Conservation (phyloP, 2,888 invertebrate genomes). For the Lepidocyrtoides sp. region DNA sequence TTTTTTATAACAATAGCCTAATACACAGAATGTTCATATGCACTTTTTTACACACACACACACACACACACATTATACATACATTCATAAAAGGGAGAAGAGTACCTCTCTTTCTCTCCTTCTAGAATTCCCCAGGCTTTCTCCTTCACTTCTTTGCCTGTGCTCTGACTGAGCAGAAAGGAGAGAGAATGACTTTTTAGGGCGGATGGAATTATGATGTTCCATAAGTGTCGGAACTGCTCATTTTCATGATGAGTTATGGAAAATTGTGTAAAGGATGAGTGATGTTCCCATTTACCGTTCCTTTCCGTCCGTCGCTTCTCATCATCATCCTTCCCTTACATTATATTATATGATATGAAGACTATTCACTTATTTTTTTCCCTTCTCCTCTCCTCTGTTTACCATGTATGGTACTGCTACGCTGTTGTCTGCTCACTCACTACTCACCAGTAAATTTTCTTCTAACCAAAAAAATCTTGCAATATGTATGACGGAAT, state of each 20-base stretch:
- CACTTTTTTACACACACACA: too few species aligned
- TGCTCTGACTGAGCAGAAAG: conserved; percentile 36
- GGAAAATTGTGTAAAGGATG: conserved; percentile 82
- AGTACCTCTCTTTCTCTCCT: conserved; percentile 50
- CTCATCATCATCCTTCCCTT: conserved; percentile 78
- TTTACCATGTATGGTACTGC: conserved; percentile 4
- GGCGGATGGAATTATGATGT: conserved; percentile 80
- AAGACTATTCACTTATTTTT: conserved; percentile 48
- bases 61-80: conserved; percentile 41
- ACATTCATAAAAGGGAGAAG: conserved; percentile 56
- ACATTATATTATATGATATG: conserved; percentile 63
- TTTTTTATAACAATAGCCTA: conserved; percentile 72
- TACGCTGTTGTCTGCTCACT: conserved; percentile 37
- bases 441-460: conserved; percentile 57
- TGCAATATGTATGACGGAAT: conserved; percentile 64
- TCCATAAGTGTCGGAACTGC: conserved; percentile 84
- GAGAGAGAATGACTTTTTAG: conserved; percentile 77
- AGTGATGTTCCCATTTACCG: conserved; percentile 82
- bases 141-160: conserved; percentile 65
- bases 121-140: conserved; percentile 72
- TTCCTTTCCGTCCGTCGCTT: conserved; percentile 81
- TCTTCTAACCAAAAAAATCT: conserved; percentile 30
- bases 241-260: conserved; percentile 85
- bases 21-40: conserved; percentile 55
- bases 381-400: conserved; percentile 26